A percentile compares a stretch with the other conserved stretches of the same genome.
Conservation (phyloP, 1,140 invertebrate species). For the Belonocnema kinseyi region DNA sequence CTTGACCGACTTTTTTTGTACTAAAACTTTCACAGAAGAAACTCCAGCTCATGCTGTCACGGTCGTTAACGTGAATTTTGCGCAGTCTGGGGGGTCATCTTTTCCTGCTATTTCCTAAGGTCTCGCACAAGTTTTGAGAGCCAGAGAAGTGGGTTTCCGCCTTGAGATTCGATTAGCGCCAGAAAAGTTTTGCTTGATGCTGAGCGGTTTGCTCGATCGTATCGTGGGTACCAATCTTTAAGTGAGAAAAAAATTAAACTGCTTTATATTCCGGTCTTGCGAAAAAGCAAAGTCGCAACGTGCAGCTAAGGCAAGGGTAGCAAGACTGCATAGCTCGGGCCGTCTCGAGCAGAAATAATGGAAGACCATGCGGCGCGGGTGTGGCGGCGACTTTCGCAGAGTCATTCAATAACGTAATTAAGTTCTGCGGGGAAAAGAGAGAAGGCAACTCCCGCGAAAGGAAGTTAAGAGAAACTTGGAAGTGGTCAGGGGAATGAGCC, state of each 20-base stretch:
- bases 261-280: conserved; percentile 60
- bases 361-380: conserved; percentile 40
- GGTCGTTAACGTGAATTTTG: conserved; percentile 13
- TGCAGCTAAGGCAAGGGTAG: background rate
- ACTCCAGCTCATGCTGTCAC: background rate
- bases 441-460: conserved; percentile 28
- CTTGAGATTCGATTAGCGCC: conserved; percentile 23
- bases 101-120: background rate
- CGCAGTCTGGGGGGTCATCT: background rate
- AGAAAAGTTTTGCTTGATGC: conserved; percentile 37
- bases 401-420: conserved; percentile 68
- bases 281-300: conserved; percentile 47
- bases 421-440: conserved; percentile 50
- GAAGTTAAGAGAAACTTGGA: conserved; percentile 30
- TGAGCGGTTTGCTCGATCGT: conserved; percentile 17
- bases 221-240: conserved; percentile 22
- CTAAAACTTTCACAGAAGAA: background rate
- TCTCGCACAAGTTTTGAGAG: conserved; percentile 4
- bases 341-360: conserved; percentile 53
- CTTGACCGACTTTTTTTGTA: conserved; percentile 44
- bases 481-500: background rate
- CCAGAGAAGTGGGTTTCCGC: conserved; percentile 19
- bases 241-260: conserved; percentile 43
- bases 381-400: conserved; percentile 56
- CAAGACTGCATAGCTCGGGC: background rate